These are phyloP conservation scores for Hapalemur alaotrensis DNA, from an alignment of 2,797 vertebrate genomes.

Conservation along the genomic window DNA sequence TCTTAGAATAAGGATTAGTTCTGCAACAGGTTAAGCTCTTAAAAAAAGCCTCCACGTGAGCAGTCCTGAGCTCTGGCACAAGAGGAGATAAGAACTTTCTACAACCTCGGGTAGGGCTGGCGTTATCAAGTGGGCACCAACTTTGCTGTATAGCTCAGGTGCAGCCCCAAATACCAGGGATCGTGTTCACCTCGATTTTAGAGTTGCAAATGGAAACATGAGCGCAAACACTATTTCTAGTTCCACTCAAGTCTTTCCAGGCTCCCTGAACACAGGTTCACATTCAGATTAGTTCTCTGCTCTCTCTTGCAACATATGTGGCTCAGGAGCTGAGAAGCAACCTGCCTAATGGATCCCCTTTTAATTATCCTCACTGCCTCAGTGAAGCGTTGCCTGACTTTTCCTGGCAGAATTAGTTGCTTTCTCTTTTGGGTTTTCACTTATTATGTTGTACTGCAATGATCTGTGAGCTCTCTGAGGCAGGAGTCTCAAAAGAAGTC, in stretches of 20 bases:
- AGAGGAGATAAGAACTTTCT: neutral
- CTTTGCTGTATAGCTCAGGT: neutral
- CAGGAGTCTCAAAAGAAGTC: constrained; percentile 42
- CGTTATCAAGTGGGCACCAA: neutral
- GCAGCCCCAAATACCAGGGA: neutral
- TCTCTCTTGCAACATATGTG: neutral
- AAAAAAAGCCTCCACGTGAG: neutral
- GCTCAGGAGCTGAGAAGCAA: neutral
- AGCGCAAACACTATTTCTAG: neutral
- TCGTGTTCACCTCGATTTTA: neutral
- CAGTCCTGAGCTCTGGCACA: neutral
- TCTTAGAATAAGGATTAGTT: neutral
- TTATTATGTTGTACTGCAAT: constrained; percentile 30
- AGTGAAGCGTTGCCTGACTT: neutral
- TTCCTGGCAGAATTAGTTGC: constrained; percentile 31
- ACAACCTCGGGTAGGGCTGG: neutral
- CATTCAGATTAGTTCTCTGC: neutral
- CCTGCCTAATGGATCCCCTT: neutral
- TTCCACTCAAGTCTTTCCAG: neutral
- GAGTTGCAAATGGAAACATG: neutral
- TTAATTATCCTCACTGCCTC: constrained; percentile 22
- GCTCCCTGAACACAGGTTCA: neutral
- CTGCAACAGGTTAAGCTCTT: neutral
- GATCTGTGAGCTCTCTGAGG: constrained; percentile 42
- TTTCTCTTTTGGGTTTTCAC: constrained; percentile 52